Evolutionary conservation across 53 echinoderm and acorn worm species (phyloP).

Genomic region (Hippasteria phrygiana): DNA sequence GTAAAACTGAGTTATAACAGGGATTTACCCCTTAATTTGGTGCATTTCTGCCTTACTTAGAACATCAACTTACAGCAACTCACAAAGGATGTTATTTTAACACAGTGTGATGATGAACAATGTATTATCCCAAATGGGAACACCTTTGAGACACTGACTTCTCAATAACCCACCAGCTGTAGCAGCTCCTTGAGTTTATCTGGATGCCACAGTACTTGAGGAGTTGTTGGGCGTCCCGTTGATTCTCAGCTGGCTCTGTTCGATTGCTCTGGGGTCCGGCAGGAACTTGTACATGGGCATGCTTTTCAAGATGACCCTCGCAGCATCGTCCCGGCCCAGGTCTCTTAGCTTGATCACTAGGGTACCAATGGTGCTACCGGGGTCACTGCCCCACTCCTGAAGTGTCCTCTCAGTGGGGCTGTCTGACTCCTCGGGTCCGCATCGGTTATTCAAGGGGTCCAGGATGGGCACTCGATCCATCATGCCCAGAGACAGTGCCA

Average conservation of each 20-base stretch:
- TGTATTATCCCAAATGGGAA: neutral
- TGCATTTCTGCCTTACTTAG: no score
- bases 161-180: neutral
- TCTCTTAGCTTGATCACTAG: constrained; percentile 80
- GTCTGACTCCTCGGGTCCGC: constrained; percentile 89
- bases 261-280: constrained; percentile 83
- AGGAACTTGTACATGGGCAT: constrained; percentile 93
- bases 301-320: constrained; percentile 78
- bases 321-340: constrained; percentile 90
- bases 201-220: constrained; percentile 92
- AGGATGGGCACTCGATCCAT: constrained; percentile 85
- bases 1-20: no score
- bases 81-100: no score
- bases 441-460: constrained; percentile 79
- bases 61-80: no score
- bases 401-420: constrained; percentile 92
- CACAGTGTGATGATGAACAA: no score
- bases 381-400: constrained; percentile 85
- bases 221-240: constrained; percentile 86
- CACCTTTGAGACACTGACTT: neutral
- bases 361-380: constrained; percentile 79
- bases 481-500: constrained; percentile 89
- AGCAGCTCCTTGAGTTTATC: constrained; percentile 50
- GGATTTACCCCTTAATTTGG: no score
- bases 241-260: constrained; percentile 75